These are phyloP conservation scores for Archaeoteleia sp. DNA, from an alignment of 2,888 invertebrate species.

Conservation along the genomic window DNA sequence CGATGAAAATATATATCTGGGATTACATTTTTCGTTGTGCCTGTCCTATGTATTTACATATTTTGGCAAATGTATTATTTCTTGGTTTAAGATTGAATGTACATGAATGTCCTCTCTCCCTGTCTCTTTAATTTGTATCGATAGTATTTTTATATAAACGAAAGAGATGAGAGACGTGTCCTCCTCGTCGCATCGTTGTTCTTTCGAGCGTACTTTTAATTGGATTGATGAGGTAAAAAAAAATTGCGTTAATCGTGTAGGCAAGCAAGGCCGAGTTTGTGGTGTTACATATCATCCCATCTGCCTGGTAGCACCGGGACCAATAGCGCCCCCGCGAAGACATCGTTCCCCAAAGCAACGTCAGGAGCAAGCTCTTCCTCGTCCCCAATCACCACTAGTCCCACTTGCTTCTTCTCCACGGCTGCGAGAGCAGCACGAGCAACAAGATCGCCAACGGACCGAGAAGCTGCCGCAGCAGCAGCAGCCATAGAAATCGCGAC, in stretches of 20 bases:
- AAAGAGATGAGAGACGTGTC: no score
- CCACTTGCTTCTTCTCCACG: constrained; percentile 18
- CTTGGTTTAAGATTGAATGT: no score
- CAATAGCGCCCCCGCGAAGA: constrained; percentile 71
- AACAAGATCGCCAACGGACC: no score
- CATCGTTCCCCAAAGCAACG: constrained; percentile 67
- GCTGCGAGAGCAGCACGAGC: constrained; percentile 1
- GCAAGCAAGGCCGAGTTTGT: constrained; percentile 73
- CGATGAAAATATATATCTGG: no score
- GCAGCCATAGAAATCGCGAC: constrained; percentile 55
- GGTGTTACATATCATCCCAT: constrained; percentile 74
- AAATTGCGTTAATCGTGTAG: constrained; percentile 61
- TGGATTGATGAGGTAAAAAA: constrained; percentile 26
- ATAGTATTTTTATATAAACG: no score
- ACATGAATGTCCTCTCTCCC: no score
- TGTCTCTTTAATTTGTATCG: no score
- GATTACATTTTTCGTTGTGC: no score
- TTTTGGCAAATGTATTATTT: no score
- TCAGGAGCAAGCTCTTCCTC: constrained; percentile 23
- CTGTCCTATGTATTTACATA: no score
- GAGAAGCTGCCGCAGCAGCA: constrained; percentile 32
- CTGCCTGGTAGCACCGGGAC: constrained; percentile 69
- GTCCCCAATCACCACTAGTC: constrained; percentile 38
- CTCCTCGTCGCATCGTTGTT: constrained; percentile 21
- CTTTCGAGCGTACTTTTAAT: constrained; percentile 20